A percentile compares a stretch with the other conserved stretches of the same genome.
These are phyloP conservation scores for Stigmatopora nigra DNA, from an alignment of 2,113 vertebrate species.

Conservation along the genomic window DNA sequence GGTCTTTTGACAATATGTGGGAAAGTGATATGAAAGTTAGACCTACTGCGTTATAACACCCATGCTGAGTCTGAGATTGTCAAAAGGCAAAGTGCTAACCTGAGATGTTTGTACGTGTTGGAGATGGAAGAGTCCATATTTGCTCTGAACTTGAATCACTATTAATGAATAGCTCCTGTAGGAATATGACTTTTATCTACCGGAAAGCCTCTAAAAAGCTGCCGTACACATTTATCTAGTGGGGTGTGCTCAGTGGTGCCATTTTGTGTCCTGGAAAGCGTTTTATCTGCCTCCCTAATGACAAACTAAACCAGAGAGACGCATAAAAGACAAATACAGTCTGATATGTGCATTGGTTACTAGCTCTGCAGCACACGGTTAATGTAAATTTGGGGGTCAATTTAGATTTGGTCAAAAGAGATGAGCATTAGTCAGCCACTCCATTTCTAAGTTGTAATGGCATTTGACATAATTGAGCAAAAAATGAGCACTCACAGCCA, in stretches of 20 bases:
- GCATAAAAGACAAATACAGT: background rate
- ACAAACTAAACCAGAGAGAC: background rate
- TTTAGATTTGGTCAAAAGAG: background rate
- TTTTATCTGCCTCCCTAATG: background rate
- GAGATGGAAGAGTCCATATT: background rate
- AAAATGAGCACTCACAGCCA: no score
- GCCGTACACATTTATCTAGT: background rate
- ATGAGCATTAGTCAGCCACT: background rate
- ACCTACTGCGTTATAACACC: background rate
- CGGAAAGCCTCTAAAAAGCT: background rate
- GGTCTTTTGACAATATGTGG: constrained; percentile 27
- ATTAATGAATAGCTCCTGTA: background rate
- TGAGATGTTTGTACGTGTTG: background rate
- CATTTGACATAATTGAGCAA: no score
- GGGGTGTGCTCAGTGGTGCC: background rate
- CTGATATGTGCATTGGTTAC: background rate
- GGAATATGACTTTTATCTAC: background rate
- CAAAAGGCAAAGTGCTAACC: constrained; percentile 6
- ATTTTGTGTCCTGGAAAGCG: background rate
- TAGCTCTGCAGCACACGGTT: background rate
- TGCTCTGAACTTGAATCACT: background rate
- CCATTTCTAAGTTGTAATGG: no score
- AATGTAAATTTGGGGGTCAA: background rate
- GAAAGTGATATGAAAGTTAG: background rate
- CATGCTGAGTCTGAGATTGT: constrained; percentile 49